Evolutionary conservation across 2,113 vertebrate genomes (phyloP).

Genomic region (Paraplagusia blochii): DNA sequence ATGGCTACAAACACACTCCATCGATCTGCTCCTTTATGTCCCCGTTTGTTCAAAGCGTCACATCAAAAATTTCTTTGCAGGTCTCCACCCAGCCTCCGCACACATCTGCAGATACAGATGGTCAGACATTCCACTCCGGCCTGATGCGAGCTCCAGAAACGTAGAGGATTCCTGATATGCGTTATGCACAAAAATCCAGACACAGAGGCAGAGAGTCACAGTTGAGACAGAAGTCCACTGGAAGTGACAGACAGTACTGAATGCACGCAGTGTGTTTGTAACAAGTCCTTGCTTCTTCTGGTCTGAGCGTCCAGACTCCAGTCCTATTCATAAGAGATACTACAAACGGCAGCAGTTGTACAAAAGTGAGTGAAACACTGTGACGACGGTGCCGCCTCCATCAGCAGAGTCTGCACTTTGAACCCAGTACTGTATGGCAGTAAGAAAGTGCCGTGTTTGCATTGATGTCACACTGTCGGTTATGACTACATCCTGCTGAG

Average conservation of each 20-base stretch:
- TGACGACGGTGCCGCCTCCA: conserved; percentile 4
- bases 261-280: neutral
- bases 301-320: neutral
- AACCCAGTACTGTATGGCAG: conserved; percentile 10
- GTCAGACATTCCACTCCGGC: conserved; percentile 46
- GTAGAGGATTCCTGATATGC: conserved; percentile 12
- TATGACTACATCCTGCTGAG: conserved; percentile 10
- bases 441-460: conserved; percentile 24
- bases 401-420: conserved; percentile 31
- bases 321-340: neutral
- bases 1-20: conserved; percentile 50
- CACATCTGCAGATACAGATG: conserved; percentile 51
- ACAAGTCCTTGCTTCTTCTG: neutral
- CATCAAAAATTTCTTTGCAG: conserved; percentile 4
- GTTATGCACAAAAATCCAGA: conserved; percentile 15
- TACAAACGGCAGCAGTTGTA: neutral
- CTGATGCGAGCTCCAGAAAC: conserved; percentile 35
- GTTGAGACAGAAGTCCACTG: neutral
- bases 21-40: conserved; percentile 38
- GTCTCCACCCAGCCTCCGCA: conserved; percentile 35
- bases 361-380: neutral
- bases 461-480: conserved; percentile 25
- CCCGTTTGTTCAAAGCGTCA: neutral
- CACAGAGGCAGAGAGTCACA: neutral
- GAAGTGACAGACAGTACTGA: conserved; percentile 2